Base-by-base conservation (phyloP, 2,113 vertebrate genomes). In the Sinocyclocheilus rhinocerous region DNA sequence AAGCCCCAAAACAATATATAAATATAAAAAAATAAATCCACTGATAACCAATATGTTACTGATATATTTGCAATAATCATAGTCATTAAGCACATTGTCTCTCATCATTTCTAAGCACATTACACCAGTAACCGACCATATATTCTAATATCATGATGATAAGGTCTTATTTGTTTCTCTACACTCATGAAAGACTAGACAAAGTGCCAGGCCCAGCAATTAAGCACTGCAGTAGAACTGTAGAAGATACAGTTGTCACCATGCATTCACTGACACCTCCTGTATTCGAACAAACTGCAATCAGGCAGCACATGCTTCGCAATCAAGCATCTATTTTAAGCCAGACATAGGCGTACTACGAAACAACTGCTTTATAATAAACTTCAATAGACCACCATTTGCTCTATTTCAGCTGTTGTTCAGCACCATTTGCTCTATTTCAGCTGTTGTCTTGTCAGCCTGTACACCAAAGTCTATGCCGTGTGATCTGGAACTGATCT, bases 371-470 rank as follows among this genome's bases (percentile, higher is more conserved):
- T 84, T 61, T 33, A 65, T 50, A 26, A 50, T 26, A 4, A 75
- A 70, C n/a, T 36, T 11, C 73, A 42, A 76, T 9, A 52, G 69
- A 42, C 45, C 22, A n/a, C 22, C 55, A 82, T 50, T 29, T 29
- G 59, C n/a, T 81, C 39, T 18, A 48, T 61, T 48, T 81, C 57
- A 81, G 78, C 20, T 63, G 78, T 45, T 76, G 75, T 29, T 45
- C 42, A 45, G 42, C 12, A 22, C 11, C 29, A 81, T 48, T 24
- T 26, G 57, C 22, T 81, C 36, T n/a, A 18, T 57, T 45, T 80
- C 59, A 81, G 79, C 22, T 65, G 79, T 48, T 77, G 76, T 33
- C 0, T 7, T 55, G 29, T 77, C 48, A 77, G 48, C 76, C 26
- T 48, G 15, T 48, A 45, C 3, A 65, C 57, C 33, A 63, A 65